Evolutionary conservation across 37 sponge, comb jelly and placozoan genomes (phyloP).

Genomic region (Ianthella basta): DNA sequence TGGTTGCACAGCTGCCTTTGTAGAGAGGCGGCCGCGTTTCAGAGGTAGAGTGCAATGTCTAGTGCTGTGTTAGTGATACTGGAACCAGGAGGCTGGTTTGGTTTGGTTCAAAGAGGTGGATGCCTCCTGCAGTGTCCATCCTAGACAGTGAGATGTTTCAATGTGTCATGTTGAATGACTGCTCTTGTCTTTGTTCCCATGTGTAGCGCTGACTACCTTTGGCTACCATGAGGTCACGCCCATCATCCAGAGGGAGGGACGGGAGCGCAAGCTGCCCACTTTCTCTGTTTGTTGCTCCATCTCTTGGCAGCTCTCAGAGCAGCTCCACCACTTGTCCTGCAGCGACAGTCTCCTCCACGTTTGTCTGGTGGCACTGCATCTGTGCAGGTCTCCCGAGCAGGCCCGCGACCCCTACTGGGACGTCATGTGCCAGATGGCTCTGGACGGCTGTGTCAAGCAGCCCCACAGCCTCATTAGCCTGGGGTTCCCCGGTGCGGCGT

Average conservation of each 20-base stretch:
- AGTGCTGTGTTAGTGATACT: too few relatives aligned
- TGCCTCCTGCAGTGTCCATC: too few relatives aligned
- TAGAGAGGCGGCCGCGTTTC: too few relatives aligned
- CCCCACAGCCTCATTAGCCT: background rate
- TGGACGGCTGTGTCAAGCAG: background rate
- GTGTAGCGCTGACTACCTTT: background rate
- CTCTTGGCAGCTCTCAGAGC: constrained; percentile 9
- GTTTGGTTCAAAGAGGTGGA: too few relatives aligned
- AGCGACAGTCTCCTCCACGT: background rate
- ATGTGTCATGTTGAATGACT: too few relatives aligned
- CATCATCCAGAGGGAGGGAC: background rate
- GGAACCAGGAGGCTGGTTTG: too few relatives aligned
- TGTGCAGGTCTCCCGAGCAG: background rate
- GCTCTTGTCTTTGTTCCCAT: too few relatives aligned
- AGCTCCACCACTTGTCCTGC: background rate
- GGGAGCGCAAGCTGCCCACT: background rate
- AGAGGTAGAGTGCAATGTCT: too few relatives aligned
- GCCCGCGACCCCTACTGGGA: constrained; percentile 4
- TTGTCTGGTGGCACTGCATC: background rate
- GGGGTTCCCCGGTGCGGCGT: background rate
- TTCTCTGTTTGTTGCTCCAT: constrained; percentile 13
- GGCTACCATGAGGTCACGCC: constrained; percentile 20
- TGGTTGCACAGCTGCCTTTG: too few relatives aligned
- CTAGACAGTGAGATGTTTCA: too few relatives aligned
- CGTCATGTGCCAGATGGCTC: background rate